A percentile compares a stretch with the other conserved stretches of the same genome.
Evolutionary conservation across 1,140 invertebrate species (phyloP).

Genomic region (Cydia strobilella): DNA sequence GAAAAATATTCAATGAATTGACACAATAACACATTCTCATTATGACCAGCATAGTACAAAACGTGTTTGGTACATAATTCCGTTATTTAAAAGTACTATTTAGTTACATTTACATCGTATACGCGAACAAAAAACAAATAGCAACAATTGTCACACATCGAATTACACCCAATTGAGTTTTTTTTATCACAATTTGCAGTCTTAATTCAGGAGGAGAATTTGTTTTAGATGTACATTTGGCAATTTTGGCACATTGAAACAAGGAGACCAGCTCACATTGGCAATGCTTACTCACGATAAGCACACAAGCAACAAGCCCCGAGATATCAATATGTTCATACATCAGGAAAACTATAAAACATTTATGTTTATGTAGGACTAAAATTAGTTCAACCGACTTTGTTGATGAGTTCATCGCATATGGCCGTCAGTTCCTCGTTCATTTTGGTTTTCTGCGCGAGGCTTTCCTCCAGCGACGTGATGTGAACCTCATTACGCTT

Average conservation of each 20-base stretch:
- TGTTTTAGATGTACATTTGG: slow-evolving; percentile 41
- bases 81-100: background rate
- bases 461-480: slow-evolving; percentile 84
- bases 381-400: slow-evolving; percentile 67
- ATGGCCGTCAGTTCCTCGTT: slow-evolving; percentile 88
- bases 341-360: slow-evolving; percentile 53
- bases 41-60: slow-evolving; percentile 61
- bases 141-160: slow-evolving; percentile 9
- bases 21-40: slow-evolving; percentile 38
- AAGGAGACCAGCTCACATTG: slow-evolving; percentile 50
- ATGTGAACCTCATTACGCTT: slow-evolving; percentile 88
- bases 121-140: background rate
- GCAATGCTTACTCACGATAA: slow-evolving; percentile 63
- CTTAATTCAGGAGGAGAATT: slow-evolving; percentile 51
- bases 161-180: slow-evolving; percentile 32
- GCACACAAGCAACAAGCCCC: slow-evolving; percentile 51
- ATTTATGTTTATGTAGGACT: slow-evolving; percentile 44
- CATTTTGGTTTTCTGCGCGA: slow-evolving; percentile 87
- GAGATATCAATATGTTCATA: slow-evolving; percentile 45
- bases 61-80: slow-evolving; percentile 37
- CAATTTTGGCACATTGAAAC: slow-evolving; percentile 55
- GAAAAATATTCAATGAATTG: slow-evolving; percentile 21
- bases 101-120: background rate
- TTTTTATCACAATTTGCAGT: slow-evolving; percentile 56
- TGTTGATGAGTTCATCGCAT: slow-evolving; percentile 89